Evolutionary conservation across 2,888 invertebrate species (phyloP).

Genomic region (Fissipunctia ypsillon): DNA sequence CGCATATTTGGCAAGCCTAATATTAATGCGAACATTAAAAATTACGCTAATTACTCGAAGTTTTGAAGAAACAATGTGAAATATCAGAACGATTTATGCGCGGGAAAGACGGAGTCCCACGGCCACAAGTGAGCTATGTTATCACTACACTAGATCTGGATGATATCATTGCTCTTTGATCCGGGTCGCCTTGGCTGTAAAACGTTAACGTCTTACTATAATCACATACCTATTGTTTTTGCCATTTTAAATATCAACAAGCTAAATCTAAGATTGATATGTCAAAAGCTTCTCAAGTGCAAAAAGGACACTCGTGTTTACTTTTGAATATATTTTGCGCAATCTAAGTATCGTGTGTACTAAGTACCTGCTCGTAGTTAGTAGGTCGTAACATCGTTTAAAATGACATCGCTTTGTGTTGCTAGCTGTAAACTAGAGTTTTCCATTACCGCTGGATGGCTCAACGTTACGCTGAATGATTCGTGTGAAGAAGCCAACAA

Average conservation of each 20-base stretch:
- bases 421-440: slow-evolving; percentile 77
- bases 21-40: slow-evolving; percentile 39
- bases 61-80: slow-evolving; percentile 59
- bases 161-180: slow-evolving; percentile 80
- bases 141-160: slow-evolving; percentile 77
- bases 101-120: slow-evolving; percentile 71
- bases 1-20: slow-evolving; percentile 39
- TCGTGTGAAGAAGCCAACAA: slow-evolving; percentile 77
- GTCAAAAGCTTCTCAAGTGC: slow-evolving; percentile 45
- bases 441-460: slow-evolving; percentile 80
- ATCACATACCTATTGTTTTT: slow-evolving; percentile 44
- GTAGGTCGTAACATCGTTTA: slow-evolving; percentile 52
- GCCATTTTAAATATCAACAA: slow-evolving; percentile 30
- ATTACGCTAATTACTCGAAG: slow-evolving; percentile 51
- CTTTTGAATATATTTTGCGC: slow-evolving; percentile 22
- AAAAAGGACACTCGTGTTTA: slow-evolving; percentile 38
- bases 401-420: slow-evolving; percentile 58
- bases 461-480: slow-evolving; percentile 72
- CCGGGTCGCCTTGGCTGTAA: slow-evolving; percentile 69
- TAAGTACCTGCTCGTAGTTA: slow-evolving; percentile 35
- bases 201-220: slow-evolving; percentile 53
- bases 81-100: slow-evolving; percentile 52
- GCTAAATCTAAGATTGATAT: slow-evolving; percentile 39
- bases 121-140: slow-evolving; percentile 70
- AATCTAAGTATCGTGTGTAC: slow-evolving; percentile 36